A percentile compares a stretch with the other conserved stretches of the same genome.
Evolutionary conservation across 2,797 vertebrate genomes (phyloP).

Genomic region (Clamator glandarius): DNA sequence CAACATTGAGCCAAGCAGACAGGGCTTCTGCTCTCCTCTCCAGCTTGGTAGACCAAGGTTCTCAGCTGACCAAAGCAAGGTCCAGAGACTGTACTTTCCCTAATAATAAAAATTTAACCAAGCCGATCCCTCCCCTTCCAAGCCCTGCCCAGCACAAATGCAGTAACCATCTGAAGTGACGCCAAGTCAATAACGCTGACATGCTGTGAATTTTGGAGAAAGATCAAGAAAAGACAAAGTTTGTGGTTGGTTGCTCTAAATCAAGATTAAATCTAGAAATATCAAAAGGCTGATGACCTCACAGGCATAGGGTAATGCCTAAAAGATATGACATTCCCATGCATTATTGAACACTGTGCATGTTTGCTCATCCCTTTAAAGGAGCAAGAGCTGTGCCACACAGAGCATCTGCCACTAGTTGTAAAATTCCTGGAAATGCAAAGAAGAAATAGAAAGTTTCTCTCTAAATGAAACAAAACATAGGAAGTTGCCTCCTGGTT

Average conservation of each 20-base stretch:
- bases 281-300: conserved; percentile 37
- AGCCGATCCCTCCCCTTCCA: background rate
- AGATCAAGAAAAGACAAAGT: background rate
- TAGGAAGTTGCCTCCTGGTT: background rate
- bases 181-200: background rate
- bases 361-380: conserved; percentile 8
- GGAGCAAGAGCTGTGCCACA: background rate
- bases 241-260: background rate
- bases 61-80: background rate
- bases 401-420: conserved; percentile 6
- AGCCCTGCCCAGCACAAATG: background rate
- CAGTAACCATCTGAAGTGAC: background rate
- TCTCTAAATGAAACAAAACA: conserved; percentile 27
- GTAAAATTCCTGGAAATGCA: conserved; percentile 39
- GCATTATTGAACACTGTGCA: conserved; percentile 11
- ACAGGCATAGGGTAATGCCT: background rate
- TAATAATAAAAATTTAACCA: background rate
- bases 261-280: conserved; percentile 2
- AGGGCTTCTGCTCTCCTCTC: background rate
- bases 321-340: background rate
- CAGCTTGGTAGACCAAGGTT: background rate
- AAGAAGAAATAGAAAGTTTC: conserved; percentile 13
- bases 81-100: background rate
- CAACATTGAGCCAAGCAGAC: background rate
- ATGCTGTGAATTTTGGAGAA: background rate